Evolutionary conservation across 2,113 vertebrate genomes (phyloP).

Genomic region (Solenodon paradoxus): DNA sequence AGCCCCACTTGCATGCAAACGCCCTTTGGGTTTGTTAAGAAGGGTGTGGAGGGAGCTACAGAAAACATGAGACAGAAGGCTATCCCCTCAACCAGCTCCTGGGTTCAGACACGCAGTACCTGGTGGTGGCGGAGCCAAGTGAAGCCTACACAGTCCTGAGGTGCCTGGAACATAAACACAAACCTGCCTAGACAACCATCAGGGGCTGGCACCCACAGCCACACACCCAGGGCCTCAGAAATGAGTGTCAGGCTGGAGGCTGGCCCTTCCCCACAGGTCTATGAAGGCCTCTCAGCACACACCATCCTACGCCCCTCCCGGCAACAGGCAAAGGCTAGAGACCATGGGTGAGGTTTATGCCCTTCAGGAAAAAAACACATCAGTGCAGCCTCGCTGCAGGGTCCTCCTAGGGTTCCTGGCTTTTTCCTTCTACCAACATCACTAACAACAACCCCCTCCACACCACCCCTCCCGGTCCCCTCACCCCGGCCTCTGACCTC

Average conservation of each 20-base stretch:
- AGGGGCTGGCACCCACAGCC: background rate
- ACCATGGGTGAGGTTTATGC: background rate
- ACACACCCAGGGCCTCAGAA: background rate
- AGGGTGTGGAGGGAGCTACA: background rate
- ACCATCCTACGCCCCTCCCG: background rate
- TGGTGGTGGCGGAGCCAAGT: background rate
- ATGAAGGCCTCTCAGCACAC: background rate
- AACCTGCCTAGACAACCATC: background rate
- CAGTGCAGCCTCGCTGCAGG: background rate
- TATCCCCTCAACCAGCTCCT: background rate
- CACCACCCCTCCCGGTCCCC: too few relatives aligned
- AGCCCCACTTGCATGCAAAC: slow-evolving; percentile 35
- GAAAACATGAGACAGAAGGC: background rate
- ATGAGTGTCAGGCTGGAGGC: background rate
- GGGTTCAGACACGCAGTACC: background rate
- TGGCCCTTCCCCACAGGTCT: background rate
- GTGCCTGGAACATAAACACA: background rate
- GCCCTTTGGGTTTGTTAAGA: slow-evolving; percentile 22
- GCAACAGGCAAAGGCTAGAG: background rate
- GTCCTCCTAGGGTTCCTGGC: background rate
- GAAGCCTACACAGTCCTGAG: background rate
- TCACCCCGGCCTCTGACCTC: slow-evolving; percentile 46
- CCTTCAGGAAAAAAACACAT: background rate
- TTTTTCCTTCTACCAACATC: slow-evolving; percentile 40
- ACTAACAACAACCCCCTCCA: too few relatives aligned